Conservation (phyloP, 1,140 invertebrate genomes). For the Microplitis demolitor region DNA sequence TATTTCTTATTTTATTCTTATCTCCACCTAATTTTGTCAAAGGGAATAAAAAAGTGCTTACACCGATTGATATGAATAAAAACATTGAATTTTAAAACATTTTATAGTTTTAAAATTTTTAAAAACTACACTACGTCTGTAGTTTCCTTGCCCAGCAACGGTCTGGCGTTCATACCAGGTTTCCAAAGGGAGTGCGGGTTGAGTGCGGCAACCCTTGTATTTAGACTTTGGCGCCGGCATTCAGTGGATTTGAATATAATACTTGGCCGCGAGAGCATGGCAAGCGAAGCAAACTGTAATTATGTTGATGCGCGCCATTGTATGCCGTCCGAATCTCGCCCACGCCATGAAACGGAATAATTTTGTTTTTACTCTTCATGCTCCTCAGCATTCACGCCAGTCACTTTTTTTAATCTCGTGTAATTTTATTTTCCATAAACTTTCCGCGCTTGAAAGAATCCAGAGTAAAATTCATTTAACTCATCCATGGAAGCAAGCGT, state of each 20-base stretch:
- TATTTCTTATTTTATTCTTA: neutral
- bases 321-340: conserved; percentile 13
- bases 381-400: neutral
- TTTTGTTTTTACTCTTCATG: neutral
- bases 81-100: neutral
- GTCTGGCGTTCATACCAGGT: conserved; percentile 4
- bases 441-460: too few species aligned
- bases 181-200: conserved; percentile 10
- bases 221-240: conserved; percentile 44
- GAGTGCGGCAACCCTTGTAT: conserved; percentile 37
- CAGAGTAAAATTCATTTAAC: neutral
- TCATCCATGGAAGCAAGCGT: neutral
- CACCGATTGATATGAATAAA: neutral
- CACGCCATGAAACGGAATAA: conserved; percentile 34
- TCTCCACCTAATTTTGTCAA: neutral
- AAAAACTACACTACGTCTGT: too few species aligned
- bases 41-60: neutral
- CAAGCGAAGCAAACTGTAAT: conserved; percentile 54
- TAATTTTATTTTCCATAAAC: too few species aligned
- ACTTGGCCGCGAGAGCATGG: conserved; percentile 44
- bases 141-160: neutral
- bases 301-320: conserved; percentile 55
- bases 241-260: conserved; percentile 58
- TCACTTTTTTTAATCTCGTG: neutral
- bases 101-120: neutral